Evolutionary conservation across 2,113 vertebrate species (phyloP), one percentile per base, ranked within the genome.

Genomic region (Brachyhypopomus occidentalis): DNA sequence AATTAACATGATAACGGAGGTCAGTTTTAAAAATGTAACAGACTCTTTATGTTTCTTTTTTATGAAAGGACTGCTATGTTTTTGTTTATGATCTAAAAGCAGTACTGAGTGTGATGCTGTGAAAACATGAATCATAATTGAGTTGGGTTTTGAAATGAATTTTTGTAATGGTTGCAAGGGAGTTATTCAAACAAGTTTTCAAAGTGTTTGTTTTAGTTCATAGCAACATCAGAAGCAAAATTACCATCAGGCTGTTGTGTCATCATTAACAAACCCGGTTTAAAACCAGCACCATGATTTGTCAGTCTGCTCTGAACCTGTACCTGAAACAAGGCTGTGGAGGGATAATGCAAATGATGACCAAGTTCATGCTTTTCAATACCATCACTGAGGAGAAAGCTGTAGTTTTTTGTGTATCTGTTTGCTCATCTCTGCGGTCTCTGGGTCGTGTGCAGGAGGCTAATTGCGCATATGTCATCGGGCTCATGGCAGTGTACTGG

Each of bases 401-500:
- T 60, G 19, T 22, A n/a, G 58, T 22, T 19, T 20, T 66, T 56
- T 74, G n/a, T 66, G 34, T 67, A 20, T 59, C 56, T 79, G 7
- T 16, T 16, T 77, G 0, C 36, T 77, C 2, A 41, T 63, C 9
- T 17, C 19, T 66, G 45, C 52, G 1, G 36, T 84, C 63, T 82
- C 75, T 8, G 11, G 72, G 19, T n/a, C 62, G 7, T 66, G 11
- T 91, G 67, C 89, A 99, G 98, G 94, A 94, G 78, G 95, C 95
- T 1, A 92, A 87, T 56, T 99, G 97, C 86, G 95, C 92, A 1
- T 99, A 96, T 1, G 85, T 96, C 72, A 95, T 99, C 62, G 87
- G 91, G 72, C 86, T 99, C 79, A 98, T 98, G 97, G 97, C 98
- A 0, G 87, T 95, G 22, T 99, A 94, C 85, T 99, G 98, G 98